Conservation (phyloP, 35 echinoderm and acorn worm species). For the Holothuria glaberrima region DNA sequence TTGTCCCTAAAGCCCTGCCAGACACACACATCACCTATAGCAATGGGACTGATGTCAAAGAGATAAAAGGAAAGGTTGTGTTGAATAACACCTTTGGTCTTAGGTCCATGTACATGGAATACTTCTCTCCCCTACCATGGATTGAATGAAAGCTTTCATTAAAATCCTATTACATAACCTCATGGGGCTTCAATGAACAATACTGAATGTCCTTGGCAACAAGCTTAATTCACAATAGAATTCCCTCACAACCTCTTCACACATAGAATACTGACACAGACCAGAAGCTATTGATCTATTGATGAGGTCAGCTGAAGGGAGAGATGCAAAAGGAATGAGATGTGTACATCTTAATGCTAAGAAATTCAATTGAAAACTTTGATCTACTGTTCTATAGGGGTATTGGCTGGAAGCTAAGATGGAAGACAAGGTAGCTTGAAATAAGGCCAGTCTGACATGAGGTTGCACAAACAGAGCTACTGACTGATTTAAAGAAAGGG, state of each 20-base stretch:
- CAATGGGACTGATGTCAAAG: no score
- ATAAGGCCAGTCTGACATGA: background rate
- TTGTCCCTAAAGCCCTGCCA: no score
- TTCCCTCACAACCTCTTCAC: background rate
- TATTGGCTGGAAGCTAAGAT: constrained; percentile 5
- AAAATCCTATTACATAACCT: constrained; percentile 39
- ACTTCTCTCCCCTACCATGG: no score
- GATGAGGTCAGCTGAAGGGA: background rate
- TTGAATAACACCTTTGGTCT: no score
- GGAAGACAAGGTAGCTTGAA: background rate
- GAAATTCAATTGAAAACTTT: no score
- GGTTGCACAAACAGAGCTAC: no score
- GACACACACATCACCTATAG: no score
- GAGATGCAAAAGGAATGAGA: background rate
- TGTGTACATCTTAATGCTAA: no score
- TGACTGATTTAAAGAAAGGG: no score
- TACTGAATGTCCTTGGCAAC: constrained; percentile 18
- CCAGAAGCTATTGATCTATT: constrained; percentile 27
- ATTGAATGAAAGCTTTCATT: background rate
- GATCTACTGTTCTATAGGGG: no score
- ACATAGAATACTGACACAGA: background rate
- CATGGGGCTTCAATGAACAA: constrained; percentile 8
- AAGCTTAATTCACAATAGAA: background rate
- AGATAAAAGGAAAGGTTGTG: no score
- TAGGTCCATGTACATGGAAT: no score